Evolutionary conservation across 2,797 vertebrate species (phyloP).

Genomic region (Pangasius mekongensis): DNA sequence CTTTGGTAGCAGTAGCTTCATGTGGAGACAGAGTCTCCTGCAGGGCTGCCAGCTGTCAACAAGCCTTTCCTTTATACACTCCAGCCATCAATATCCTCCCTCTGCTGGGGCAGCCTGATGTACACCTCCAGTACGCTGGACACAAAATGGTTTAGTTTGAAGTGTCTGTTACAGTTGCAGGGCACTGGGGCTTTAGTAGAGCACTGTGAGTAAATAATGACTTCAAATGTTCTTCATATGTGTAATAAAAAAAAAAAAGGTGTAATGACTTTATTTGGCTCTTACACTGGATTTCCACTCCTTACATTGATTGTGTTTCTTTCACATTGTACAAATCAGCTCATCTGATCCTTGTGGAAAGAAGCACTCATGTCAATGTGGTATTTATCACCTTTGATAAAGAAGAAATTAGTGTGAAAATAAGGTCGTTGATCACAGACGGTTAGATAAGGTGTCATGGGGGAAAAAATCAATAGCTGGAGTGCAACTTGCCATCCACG

Average conservation of each 20-base stretch:
- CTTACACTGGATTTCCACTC: background rate
- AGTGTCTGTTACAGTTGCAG: conserved; percentile 20
- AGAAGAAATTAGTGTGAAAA: conserved; percentile 83
- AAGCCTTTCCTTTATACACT: conserved; percentile 56
- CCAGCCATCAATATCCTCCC: conserved; percentile 57
- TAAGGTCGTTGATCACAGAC: conserved; percentile 82
- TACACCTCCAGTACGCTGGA: conserved; percentile 39
- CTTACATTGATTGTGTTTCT: conserved; percentile 48
- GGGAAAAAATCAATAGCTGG: conserved; percentile 74
- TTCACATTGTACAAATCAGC: conserved; percentile 73
- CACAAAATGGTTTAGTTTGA: conserved; percentile 36
- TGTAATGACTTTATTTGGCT: conserved; percentile 32
- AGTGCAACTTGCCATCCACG: conserved; percentile 59
- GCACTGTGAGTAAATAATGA: background rate
- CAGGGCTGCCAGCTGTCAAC: conserved; percentile 66
- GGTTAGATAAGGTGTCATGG: conserved; percentile 80
- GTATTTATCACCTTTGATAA: conserved; percentile 86
- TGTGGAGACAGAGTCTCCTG: conserved; percentile 58
- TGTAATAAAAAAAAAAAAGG: background rate
- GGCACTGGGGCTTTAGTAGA: background rate
- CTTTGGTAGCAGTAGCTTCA: conserved; percentile 53
- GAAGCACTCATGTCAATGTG: conserved; percentile 76
- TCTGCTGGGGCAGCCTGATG: conserved; percentile 44
- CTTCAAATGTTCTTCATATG: conserved; percentile 6
- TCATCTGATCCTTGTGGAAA: conserved; percentile 71